Percentiles rank a stretch among this genome's conserved stretches.
Conservation (phyloP, 2,888 invertebrate genomes). For the Pimpla rufipes region DNA sequence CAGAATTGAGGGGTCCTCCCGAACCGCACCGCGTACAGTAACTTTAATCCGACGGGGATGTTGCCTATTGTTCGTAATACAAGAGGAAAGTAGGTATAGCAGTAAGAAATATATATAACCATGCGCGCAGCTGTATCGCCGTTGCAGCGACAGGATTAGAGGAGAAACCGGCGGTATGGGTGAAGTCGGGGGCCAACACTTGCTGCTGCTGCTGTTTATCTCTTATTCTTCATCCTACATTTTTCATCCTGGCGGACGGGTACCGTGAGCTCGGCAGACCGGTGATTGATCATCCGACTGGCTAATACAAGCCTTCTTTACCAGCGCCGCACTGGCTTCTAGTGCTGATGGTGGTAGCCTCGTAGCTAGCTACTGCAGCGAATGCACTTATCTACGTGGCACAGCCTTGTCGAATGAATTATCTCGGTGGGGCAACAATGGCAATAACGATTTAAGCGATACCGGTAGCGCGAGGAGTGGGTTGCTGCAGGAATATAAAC, state of each 20-base stretch:
- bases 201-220: constrained; percentile 56
- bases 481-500: constrained; percentile 18
- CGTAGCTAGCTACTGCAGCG: constrained; percentile 10
- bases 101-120: constrained; percentile 9
- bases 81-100: background rate
- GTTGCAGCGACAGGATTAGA: constrained; percentile 10
- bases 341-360: background rate
- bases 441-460: constrained; percentile 45
- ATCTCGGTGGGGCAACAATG: constrained; percentile 52
- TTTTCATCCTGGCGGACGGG: constrained; percentile 62
- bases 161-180: background rate
- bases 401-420: constrained; percentile 64
- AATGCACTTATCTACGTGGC: constrained; percentile 62
- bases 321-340: constrained; percentile 1
- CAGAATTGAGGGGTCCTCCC: background rate
- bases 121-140: constrained; percentile 6
- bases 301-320: constrained; percentile 32
- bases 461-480: constrained; percentile 1
- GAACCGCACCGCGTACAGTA: background rate
- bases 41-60: background rate
- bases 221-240: constrained; percentile 64
- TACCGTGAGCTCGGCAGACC: constrained; percentile 33
- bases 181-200: constrained; percentile 10
- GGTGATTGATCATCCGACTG: constrained; percentile 66
- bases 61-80: background rate